Percentiles rank a stretch among this genome's conserved stretches.
Evolutionary conservation across 2,113 vertebrate species (phyloP).

Genomic region (Paradoxurus hermaphroditus): DNA sequence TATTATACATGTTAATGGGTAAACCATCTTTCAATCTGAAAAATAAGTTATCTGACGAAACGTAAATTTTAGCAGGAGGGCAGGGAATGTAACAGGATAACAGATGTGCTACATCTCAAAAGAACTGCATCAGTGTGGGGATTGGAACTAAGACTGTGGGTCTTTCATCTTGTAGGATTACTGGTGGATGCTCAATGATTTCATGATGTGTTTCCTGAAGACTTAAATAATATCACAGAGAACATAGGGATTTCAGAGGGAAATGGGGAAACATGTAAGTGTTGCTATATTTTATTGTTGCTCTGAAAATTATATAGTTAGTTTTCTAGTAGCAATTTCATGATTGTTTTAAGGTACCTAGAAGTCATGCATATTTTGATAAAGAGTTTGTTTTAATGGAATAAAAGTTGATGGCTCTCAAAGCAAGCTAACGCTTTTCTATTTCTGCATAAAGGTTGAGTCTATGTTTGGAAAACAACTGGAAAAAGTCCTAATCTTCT

Average conservation of each 20-base stretch:
- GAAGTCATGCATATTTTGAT: background rate
- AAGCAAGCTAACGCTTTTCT: conserved; percentile 25
- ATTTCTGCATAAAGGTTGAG: background rate
- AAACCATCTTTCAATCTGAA: background rate
- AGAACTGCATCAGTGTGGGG: background rate
- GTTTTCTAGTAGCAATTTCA: conserved; percentile 25
- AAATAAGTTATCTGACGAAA: background rate
- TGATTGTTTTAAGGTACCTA: background rate
- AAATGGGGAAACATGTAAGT: background rate
- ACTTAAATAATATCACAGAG: background rate
- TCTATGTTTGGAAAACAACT: background rate
- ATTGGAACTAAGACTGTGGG: background rate
- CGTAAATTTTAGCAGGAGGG: background rate
- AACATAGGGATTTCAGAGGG: background rate
- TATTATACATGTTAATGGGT: conserved; percentile 31
- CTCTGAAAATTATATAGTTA: conserved; percentile 16
- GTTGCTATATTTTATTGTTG: background rate
- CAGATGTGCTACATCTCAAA: background rate
- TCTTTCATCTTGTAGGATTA: background rate
- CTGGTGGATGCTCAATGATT: background rate
- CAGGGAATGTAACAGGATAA: background rate
- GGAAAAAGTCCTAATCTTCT: background rate
- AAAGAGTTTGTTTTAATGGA: background rate
- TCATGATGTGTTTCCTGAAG: background rate
- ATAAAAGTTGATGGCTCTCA: conserved; percentile 33